These are phyloP conservation scores for Villa cingulata DNA, from an alignment of 2,888 invertebrate genomes.

Conservation along the genomic window DNA sequence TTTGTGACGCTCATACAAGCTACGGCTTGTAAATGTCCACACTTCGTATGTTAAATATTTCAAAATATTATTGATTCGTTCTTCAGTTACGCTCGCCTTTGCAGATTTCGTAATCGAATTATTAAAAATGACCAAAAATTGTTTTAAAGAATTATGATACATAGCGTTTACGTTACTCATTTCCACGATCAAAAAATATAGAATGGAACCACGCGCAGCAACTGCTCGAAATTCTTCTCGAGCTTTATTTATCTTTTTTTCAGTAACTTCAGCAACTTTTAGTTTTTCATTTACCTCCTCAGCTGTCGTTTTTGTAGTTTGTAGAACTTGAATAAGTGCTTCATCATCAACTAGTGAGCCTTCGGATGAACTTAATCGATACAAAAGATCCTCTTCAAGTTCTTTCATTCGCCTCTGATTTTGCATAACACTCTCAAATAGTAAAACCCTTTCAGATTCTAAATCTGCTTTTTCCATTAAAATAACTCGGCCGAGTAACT, in stretches of 20 bases:
- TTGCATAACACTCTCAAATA: conserved; percentile 91
- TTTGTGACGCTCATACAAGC: conserved; percentile 87
- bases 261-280: conserved; percentile 82
- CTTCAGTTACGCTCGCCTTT: conserved; percentile 70
- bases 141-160: conserved; percentile 93
- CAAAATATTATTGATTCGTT: conserved; percentile 78
- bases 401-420: conserved; percentile 95
- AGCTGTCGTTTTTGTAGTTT: conserved; percentile 75
- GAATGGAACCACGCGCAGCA: conserved; percentile 82
- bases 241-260: conserved; percentile 84
- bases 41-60: conserved; percentile 82
- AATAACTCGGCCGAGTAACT: conserved; percentile 83
- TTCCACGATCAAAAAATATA: conserved; percentile 92
- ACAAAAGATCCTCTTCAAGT: conserved; percentile 80
- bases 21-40: conserved; percentile 82
- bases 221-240: conserved; percentile 92
- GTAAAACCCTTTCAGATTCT: conserved; percentile 82
- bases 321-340: conserved; percentile 77
- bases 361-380: conserved; percentile 82
- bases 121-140: conserved; percentile 87
- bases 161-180: conserved; percentile 93
- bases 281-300: conserved; percentile 92
- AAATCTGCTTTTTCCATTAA: conserved; percentile 92
- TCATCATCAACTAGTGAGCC: conserved; percentile 94
- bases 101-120: conserved; percentile 82